Evolutionary conservation across 2,888 invertebrate species (phyloP), one percentile per base, ranked within the genome.

Genomic region (Agelastica alni): DNA sequence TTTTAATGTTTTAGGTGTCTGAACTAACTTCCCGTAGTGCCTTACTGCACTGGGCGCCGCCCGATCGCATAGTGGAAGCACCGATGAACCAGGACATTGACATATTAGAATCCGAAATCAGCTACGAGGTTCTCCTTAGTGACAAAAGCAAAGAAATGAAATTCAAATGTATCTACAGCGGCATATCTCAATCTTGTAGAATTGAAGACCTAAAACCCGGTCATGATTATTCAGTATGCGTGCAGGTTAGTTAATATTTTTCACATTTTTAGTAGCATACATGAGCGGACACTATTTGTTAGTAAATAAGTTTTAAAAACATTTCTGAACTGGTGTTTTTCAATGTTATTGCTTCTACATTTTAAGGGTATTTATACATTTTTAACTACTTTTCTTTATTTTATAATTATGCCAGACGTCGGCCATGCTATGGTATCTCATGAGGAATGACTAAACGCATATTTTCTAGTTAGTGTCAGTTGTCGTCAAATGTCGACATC

Each of bases 171-270:
- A 88, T 93, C 62, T 92, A 91, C 75, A 88, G 85, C 65, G 91
- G 92, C 39, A 80, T 84, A 61, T 87, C 88, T 20, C 81, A 87
- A 52, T 87, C 88, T 36, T 89, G 91, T 78, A 84, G 88, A 66
- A 87, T 94, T 59, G 87, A 90, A 74, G 92, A 93, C 77, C 79
- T 94, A 68, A 85, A 87, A 73, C 93, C 94, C 9, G 91, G 91
- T n/a, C 88, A 89, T 72, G 91, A 91, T 73, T 94, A 93, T 78
- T 85, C 88, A 56, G 87, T 93, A 64, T 88, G 90, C 69, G 80
- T 90, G 61, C 88, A 88, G 76, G 56, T 52, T 30, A 37, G 36
- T 14, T n/a, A n/a, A n/a, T n/a, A n/a, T n/a, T n/a, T n/a, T n/a
- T n/a, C n/a, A n/a, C n/a, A n/a, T n/a, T n/a, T n/a, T n/a, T n/a